Evolutionary conservation across 2,113 vertebrate genomes (phyloP).

Genomic region (Monopterus albus): DNA sequence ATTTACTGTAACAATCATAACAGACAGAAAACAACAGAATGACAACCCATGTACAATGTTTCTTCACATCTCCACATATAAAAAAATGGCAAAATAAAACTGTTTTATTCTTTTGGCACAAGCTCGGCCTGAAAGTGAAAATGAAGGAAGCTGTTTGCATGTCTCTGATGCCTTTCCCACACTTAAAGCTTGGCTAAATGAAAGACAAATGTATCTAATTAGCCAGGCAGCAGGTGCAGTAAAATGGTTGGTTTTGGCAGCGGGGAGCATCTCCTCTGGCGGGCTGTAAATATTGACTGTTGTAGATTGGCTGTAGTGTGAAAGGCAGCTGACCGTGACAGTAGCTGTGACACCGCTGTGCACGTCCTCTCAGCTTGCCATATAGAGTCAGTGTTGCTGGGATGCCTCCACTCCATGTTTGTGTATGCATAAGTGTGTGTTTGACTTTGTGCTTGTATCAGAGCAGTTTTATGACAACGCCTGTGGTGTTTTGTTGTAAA

Average conservation of each 20-base stretch:
- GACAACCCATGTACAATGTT: slow-evolving; percentile 8
- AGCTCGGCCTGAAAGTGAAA: slow-evolving; percentile 29
- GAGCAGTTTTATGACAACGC: slow-evolving; percentile 1
- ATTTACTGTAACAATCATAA: not conserved
- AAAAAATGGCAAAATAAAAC: slow-evolving; percentile 1
- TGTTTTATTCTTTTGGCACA: slow-evolving; percentile 9
- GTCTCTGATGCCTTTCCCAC: slow-evolving; percentile 65
- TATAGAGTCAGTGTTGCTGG: slow-evolving; percentile 14
- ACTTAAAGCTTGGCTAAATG: slow-evolving; percentile 70
- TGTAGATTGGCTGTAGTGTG: slow-evolving; percentile 60
- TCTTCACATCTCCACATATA: slow-evolving; percentile 7
- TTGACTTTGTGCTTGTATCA: slow-evolving; percentile 20
- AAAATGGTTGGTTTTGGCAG: slow-evolving; percentile 72
- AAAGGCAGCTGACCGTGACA: slow-evolving; percentile 62
- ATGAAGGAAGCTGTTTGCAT: slow-evolving; percentile 26
- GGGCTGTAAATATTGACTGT: slow-evolving; percentile 78
- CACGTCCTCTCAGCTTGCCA: slow-evolving; percentile 39
- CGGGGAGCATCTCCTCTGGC: slow-evolving; percentile 63
- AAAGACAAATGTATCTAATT: slow-evolving; percentile 77
- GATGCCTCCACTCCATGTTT: slow-evolving; percentile 5
- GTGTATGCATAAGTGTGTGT: slow-evolving; percentile 16
- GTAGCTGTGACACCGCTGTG: slow-evolving; percentile 52
- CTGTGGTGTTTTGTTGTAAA: slow-evolving; percentile 7
- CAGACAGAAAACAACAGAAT: not conserved
- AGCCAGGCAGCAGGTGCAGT: slow-evolving; percentile 74